Evolutionary conservation across 2,888 invertebrate species (phyloP), one percentile per base, ranked within the genome.

Genomic region (Drosophila fungiperda): DNA sequence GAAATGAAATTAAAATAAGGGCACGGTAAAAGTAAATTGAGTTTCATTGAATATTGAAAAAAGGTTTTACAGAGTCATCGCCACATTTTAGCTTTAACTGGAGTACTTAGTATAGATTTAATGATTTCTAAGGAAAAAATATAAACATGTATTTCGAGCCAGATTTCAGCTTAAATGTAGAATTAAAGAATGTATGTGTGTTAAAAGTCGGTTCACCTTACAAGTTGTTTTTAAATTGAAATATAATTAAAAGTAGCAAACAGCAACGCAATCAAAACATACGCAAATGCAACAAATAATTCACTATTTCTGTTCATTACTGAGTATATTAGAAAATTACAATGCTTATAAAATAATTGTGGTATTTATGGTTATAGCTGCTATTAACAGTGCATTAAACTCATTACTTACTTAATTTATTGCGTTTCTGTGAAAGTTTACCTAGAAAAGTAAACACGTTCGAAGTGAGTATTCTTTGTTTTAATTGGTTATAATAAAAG

Each of bases 371-470:
- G 11, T 67, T 33, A 53, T 40, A 7, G 38, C 67, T 35, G 40
- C 3, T 5, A 29, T 42, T 68, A 42, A 36, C 9, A 63, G 80
- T 57, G 57, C 65, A 76, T 61, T 76, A 69, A 79, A 73, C 78
- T 42, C 64, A 62, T 73, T 57, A 59, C 15, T 45, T 32, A 55
- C 11, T 36, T 20, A 32, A 42, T 52, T 61, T 57, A 72, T 57
- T 53, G 49, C 52, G 36, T 35, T 23, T 49, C 23, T 45, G 48
- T 62, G 35, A 73, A 66, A 66, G 54, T 66, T 66, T 58, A 23
- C 3, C 38, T 32, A 52, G 33, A 38, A 23, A 54, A 26, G 26
- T 59, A 38, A 40, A 53, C 63, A 54, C 11, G 40, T 57, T 45
- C 23, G 38, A 35, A 26, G 29, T 54, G 8, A 38, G 5, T 26